phyloP scores from a whole-genome alignment of 1,140 invertebrate genomes.

The Brachionus koreanus region DNA sequence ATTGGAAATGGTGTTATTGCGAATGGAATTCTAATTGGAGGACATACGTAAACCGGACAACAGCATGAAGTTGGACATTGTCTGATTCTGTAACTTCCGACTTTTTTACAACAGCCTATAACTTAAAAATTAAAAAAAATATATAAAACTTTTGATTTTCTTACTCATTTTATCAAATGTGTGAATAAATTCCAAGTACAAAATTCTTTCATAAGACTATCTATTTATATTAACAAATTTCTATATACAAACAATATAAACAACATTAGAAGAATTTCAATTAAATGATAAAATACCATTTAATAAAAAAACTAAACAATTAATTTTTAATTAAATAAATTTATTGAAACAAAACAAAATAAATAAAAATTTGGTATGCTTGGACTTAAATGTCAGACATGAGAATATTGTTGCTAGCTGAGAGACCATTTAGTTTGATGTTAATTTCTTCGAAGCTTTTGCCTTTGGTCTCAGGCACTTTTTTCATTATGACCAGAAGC shows the following conservation, averaged over 20 bases:
- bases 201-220: background rate
- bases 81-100: conserved; percentile 1
- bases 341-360: background rate
- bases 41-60: background rate
- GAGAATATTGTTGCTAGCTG: background rate
- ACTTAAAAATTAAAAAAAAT: background rate
- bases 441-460: conserved; percentile 45
- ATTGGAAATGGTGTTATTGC: background rate
- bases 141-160: background rate
- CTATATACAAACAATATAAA: background rate
- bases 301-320: background rate
- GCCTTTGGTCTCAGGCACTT: conserved; percentile 60
- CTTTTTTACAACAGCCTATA: background rate
- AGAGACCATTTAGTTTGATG: conserved; percentile 47
- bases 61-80: background rate
- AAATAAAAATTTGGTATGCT: background rate
- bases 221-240: background rate
- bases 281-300: background rate
- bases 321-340: background rate
- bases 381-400: background rate
- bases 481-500: background rate
- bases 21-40: background rate
- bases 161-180: background rate
- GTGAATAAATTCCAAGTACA: background rate
- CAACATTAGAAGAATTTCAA: background rate